phyloP scores from a whole-genome alignment of 2,113 vertebrate species.

The Leiothrix lutea region DNA sequence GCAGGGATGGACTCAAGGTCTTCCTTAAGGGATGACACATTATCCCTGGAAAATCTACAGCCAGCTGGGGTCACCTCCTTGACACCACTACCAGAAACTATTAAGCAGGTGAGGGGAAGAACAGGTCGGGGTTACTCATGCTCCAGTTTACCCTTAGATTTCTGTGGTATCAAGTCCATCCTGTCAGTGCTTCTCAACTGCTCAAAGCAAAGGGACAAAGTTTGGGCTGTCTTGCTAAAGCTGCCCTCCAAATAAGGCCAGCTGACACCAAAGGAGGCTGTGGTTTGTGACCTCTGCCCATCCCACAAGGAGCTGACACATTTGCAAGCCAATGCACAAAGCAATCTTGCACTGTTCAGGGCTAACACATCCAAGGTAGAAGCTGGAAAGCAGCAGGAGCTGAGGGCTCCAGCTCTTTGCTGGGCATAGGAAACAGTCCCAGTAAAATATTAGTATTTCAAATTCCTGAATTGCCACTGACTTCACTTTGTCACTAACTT shows the following conservation, averaged over 20 bases:
- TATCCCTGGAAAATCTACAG: not conserved
- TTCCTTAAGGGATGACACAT: not conserved
- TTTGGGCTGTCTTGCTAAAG: not conserved
- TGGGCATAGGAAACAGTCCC: not conserved
- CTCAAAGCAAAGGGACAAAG: not conserved
- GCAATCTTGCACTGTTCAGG: accelerated
- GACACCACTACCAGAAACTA: not conserved
- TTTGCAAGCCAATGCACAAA: not conserved
- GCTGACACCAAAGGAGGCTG: not conserved
- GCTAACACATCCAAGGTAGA: accelerated
- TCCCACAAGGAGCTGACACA: not conserved
- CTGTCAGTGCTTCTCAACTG: not conserved
- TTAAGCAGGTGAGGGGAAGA: not conserved
- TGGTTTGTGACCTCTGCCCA: not conserved
- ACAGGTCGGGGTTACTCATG: not conserved
- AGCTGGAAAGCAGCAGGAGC: not conserved
- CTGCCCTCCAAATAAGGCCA: not conserved
- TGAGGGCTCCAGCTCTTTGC: not conserved
- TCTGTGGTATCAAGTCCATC: not conserved
- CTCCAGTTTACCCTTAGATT: not conserved
- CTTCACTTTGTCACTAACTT: not conserved
- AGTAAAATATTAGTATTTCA: not conserved
- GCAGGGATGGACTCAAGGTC: not conserved
- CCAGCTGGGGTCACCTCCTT: not conserved
- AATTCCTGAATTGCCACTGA: not conserved